These are phyloP conservation scores for Psittacula derbiana DNA, from an alignment of 2,797 vertebrate genomes.

Conservation along the genomic window DNA sequence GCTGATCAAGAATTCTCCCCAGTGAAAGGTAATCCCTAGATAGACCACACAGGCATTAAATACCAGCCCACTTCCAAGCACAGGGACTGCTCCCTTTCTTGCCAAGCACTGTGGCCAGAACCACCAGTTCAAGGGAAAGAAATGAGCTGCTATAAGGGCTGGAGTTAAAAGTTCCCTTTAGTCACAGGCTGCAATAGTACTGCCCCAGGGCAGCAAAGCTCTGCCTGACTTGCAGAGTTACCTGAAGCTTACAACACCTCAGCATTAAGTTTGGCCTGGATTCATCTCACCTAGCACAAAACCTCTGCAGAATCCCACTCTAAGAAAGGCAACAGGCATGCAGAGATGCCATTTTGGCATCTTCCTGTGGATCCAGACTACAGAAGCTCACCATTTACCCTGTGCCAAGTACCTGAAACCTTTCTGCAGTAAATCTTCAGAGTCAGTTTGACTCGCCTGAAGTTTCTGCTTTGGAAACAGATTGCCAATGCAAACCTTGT, in stretches of 20 bases:
- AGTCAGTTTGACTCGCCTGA: neutral
- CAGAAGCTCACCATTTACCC: neutral
- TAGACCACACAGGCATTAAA: neutral
- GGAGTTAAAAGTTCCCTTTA: neutral
- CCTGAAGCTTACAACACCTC: neutral
- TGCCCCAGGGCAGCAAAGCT: neutral
- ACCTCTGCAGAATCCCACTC: neutral
- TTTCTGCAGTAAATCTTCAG: neutral
- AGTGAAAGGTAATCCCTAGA: neutral
- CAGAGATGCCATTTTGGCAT: neutral
- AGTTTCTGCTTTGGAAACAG: neutral
- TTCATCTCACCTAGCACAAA: neutral
- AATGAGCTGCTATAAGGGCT: neutral
- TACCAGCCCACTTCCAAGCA: neutral
- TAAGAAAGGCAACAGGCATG: neutral
- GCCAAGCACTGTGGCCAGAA: neutral
- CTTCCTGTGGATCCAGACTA: neutral
- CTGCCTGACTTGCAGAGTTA: neutral
- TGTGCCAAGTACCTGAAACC: neutral
- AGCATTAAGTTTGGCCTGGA: neutral
- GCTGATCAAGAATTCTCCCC: neutral
- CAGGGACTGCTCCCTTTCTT: neutral
- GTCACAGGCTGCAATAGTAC: neutral
- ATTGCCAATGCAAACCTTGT: neutral
- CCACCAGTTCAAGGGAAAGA: neutral